Evolutionary conservation across 2,888 invertebrate species (phyloP).

Genomic region (Rhamphomyia laevipes): DNA sequence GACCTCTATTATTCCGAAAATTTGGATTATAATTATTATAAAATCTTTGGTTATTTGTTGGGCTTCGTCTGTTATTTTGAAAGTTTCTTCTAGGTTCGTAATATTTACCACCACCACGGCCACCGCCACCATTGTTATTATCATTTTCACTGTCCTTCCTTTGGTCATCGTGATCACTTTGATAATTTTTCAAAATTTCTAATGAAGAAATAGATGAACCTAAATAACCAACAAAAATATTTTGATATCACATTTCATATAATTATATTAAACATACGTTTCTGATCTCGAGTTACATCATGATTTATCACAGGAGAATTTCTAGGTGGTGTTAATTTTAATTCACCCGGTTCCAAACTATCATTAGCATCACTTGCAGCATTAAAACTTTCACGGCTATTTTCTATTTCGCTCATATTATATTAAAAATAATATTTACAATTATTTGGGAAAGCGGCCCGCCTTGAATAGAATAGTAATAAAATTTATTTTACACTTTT

Average conservation of each 20-base stretch:
- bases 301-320: background rate
- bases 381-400: background rate
- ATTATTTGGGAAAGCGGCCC: no score
- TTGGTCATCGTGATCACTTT: background rate
- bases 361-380: background rate
- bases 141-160: background rate
- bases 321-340: background rate
- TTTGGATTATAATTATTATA: background rate
- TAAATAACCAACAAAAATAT: no score
- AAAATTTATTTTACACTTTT: no score
- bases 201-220: background rate
- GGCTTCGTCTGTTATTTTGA: no score
- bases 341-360: constrained; percentile 1
- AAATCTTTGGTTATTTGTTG: background rate
- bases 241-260: no score
- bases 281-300: no score
- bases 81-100: no score
- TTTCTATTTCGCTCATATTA: background rate
- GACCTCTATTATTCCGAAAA: background rate
- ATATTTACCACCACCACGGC: background rate
- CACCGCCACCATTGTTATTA: background rate
- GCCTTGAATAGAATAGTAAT: no score
- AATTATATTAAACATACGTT: no score
- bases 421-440: no score
- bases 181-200: background rate